Percentiles rank a stretch among this genome's conserved stretches.
Evolutionary conservation across 2,888 invertebrate genomes (phyloP).

Genomic region (Scaptomyza polygonia): DNA sequence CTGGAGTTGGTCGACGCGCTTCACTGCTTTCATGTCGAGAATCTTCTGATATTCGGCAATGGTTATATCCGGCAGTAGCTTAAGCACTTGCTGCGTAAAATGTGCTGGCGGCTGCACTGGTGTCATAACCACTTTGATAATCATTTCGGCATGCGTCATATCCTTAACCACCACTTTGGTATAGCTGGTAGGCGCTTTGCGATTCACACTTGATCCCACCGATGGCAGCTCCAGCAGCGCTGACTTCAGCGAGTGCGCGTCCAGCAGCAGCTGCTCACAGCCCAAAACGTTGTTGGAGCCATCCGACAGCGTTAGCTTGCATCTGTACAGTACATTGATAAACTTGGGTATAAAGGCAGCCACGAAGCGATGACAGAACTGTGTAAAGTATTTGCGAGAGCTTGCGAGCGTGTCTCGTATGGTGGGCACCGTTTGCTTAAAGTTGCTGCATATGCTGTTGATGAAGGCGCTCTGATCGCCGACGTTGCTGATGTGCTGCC

Average conservation of each 20-base stretch:
- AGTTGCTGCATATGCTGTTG: conserved; percentile 93
- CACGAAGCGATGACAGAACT: conserved; percentile 98
- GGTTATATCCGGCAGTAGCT: conserved; percentile 95
- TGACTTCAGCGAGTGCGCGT: conserved; percentile 97
- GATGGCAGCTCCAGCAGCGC: conserved; percentile 97
- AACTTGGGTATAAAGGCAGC: conserved; percentile 98
- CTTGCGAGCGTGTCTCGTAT: conserved; percentile 94
- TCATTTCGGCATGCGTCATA: conserved; percentile 99
- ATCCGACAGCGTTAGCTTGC: conserved; percentile 89
- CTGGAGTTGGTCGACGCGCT: conserved; percentile 86
- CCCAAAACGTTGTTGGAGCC: conserved; percentile 87
- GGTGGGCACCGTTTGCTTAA: conserved; percentile 94
- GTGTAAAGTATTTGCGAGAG: conserved; percentile 98
- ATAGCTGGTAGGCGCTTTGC: conserved; percentile 95
- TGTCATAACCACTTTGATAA: conserved; percentile 99
- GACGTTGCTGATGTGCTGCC: conserved; percentile 96
- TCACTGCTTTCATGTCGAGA: conserved; percentile 95
- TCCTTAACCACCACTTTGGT: conserved; percentile 90
- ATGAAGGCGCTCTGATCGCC: conserved; percentile 99
- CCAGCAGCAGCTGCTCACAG: conserved; percentile 96
- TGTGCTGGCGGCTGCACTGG: conserved; percentile 91
- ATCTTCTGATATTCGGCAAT: conserved; percentile 96
- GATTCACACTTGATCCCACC: conserved; percentile 93
- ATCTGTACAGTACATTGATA: conserved; percentile 94
- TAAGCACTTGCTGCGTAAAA: conserved; percentile 95